Percentiles rank a stretch among this genome's conserved stretches.
phyloP scores from a whole-genome alignment of 2,113 vertebrate species.

The Pachycephala philippinensis region DNA sequence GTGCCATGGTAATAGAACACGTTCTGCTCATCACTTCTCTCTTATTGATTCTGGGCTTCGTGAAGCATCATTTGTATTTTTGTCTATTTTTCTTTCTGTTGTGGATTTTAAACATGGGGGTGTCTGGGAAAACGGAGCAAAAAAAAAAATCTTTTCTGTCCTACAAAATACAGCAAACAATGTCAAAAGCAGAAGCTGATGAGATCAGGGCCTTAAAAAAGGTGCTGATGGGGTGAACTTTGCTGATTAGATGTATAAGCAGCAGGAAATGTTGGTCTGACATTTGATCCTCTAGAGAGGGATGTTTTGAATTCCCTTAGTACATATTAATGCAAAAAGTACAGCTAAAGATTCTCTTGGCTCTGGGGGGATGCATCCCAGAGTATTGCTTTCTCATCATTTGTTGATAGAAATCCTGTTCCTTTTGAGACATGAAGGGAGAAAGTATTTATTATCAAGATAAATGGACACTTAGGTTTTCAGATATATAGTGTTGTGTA shows the following conservation, averaged over 20 bases:
- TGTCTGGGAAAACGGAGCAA: background rate
- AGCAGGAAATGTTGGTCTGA: slow-evolving; percentile 37
- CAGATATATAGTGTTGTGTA: slow-evolving; percentile 33
- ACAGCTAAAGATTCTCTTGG: slow-evolving; percentile 13
- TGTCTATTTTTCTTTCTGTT: background rate
- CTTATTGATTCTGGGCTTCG: background rate
- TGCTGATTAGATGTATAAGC: slow-evolving; percentile 49
- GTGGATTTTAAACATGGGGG: background rate
- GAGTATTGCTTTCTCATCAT: slow-evolving; percentile 61
- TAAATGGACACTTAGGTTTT: slow-evolving; percentile 47
- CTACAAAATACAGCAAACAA: background rate
- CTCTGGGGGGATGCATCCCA: background rate
- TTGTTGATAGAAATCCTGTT: slow-evolving; percentile 62
- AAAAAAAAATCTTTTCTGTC: background rate
- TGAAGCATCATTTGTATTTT: background rate
- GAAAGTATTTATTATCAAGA: slow-evolving; percentile 62
- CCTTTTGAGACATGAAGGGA: slow-evolving; percentile 37
- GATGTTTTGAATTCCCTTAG: slow-evolving; percentile 51
- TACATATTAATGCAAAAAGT: slow-evolving; percentile 50
- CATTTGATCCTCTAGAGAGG: slow-evolving; percentile 53
- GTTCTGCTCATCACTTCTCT: background rate
- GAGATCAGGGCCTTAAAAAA: slow-evolving; percentile 32
- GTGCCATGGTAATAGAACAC: background rate
- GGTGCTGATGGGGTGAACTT: slow-evolving; percentile 54
- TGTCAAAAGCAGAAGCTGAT: background rate